phyloP scores from a whole-genome alignment of 2,113 vertebrate genomes.

The Motacilla alba region DNA sequence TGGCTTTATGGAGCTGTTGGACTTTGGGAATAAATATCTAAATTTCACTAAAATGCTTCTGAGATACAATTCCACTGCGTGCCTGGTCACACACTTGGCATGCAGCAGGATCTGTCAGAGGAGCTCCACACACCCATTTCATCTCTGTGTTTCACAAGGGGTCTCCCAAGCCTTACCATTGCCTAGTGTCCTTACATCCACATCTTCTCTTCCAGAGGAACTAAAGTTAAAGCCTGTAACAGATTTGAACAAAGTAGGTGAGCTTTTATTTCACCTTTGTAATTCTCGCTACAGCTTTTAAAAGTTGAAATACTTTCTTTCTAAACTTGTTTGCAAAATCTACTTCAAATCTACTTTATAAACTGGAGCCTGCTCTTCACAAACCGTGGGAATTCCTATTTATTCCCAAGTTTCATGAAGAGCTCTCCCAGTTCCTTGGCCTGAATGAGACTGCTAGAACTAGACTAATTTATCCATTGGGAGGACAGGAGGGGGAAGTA shows the following conservation, averaged over 20 bases:
- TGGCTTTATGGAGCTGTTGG: neutral
- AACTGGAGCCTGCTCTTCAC: neutral
- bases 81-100: neutral
- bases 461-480: neutral
- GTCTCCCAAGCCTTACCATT: constrained; percentile 79
- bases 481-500: neutral
- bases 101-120: neutral
- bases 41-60: neutral
- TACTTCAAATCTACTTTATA: neutral
- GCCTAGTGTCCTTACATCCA: constrained; percentile 96
- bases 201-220: constrained; percentile 96
- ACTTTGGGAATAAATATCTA: neutral
- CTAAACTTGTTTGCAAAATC: neutral
- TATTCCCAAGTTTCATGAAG: neutral
- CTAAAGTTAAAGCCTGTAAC: constrained; percentile 94
- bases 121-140: neutral
- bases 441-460: neutral
- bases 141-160: neutral
- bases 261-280: neutral
- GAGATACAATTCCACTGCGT: neutral
- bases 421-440: neutral
- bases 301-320: neutral
- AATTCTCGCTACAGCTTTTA: neutral
- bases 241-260: constrained; percentile 19
- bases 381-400: neutral